Evolutionary conservation across 2,888 invertebrate species (phyloP).

Genomic region (Periphyllus acericola): DNA sequence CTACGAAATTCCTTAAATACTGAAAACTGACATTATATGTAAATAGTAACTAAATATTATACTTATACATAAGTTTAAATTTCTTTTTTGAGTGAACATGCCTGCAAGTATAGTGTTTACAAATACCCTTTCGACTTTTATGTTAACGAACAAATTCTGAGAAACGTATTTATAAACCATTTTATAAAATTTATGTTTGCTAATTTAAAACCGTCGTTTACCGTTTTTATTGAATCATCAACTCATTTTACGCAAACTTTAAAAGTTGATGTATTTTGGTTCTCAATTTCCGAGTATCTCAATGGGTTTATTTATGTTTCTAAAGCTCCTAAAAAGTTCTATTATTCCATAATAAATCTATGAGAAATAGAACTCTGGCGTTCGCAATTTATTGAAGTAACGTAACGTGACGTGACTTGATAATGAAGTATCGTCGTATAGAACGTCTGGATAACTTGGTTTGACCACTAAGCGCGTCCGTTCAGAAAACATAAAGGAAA

Average conservation of each 20-base stretch:
- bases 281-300: not conserved
- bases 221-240: not conserved
- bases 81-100: not conserved
- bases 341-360: not conserved
- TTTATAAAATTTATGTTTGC: not conserved
- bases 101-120: not conserved
- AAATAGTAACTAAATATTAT: not conserved
- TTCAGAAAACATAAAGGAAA: not conserved
- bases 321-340: slow-evolving; percentile 35
- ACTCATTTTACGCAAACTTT: slow-evolving; percentile 33
- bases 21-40: not conserved
- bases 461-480: not conserved
- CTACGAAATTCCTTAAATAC: not conserved
- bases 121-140: not conserved
- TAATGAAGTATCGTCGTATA: not conserved
- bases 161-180: not conserved
- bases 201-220: not conserved
- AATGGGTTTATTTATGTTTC: slow-evolving; percentile 17
- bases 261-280: not conserved
- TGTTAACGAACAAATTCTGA: not conserved
- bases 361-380: not conserved
- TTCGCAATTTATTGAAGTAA: slow-evolving; percentile 23
- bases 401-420: slow-evolving; percentile 16
- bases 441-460: slow-evolving; percentile 9
- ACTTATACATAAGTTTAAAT: not conserved